A percentile compares a stretch with the other conserved stretches of the same genome.
Evolutionary conservation across 2,113 vertebrate species (phyloP).

Genomic region (Leptodactylus fuscus): DNA sequence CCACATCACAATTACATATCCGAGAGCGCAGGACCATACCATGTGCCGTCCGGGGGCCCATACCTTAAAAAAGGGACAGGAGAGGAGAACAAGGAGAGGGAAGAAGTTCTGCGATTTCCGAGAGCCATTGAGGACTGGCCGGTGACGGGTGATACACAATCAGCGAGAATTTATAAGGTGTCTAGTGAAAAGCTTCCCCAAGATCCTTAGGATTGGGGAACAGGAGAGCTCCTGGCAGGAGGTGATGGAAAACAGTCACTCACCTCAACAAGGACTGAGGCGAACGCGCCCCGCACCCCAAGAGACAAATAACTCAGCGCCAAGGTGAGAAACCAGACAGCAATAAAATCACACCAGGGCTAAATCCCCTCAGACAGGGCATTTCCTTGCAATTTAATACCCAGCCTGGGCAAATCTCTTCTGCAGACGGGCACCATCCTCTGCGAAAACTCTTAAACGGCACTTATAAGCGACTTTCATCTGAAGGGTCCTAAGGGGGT

Average conservation of each 20-base stretch:
- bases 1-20: no score
- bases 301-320: conserved; percentile 55
- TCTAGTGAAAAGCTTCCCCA: conserved; percentile 55
- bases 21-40: no score
- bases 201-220: conserved; percentile 20
- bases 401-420: conserved; percentile 51
- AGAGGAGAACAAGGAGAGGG: neutral
- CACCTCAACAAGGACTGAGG: conserved; percentile 12
- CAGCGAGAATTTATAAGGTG: conserved; percentile 53
- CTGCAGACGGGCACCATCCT: conserved; percentile 56
- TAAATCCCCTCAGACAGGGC: conserved; percentile 58
- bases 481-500: conserved; percentile 31
- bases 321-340: conserved; percentile 60
- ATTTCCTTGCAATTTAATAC: conserved; percentile 57
- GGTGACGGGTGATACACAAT: conserved; percentile 30
- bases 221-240: conserved; percentile 19
- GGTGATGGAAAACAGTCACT: conserved; percentile 56
- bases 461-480: conserved; percentile 18
- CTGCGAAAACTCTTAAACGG: neutral
- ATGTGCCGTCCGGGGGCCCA: neutral
- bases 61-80: conserved; percentile 19
- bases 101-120: neutral
- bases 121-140: neutral
- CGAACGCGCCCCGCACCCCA: conserved; percentile 14
- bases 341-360: conserved; percentile 57